Percentiles rank a stretch among this genome's conserved stretches.
phyloP scores from a whole-genome alignment of 64 coral and sea anemone species.

The Dendronephthya gigantea region DNA sequence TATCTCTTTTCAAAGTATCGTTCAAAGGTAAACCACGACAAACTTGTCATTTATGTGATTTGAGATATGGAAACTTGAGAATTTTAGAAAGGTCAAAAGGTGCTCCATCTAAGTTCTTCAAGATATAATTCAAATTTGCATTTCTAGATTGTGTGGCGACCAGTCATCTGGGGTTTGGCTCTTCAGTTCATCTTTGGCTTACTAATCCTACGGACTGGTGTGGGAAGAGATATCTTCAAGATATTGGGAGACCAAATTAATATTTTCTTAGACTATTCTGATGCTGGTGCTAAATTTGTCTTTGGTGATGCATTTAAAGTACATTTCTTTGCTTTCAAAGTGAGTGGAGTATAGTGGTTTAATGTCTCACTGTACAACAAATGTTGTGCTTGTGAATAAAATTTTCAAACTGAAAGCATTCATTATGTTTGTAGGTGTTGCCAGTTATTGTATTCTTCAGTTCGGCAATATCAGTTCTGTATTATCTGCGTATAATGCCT shows the following conservation, averaged over 20 bases:
- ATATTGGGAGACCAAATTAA: slow-evolving; percentile 59
- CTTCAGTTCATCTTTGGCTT: slow-evolving; percentile 81
- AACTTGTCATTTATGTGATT: too few relatives aligned
- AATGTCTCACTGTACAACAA: not conserved
- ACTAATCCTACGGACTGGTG: slow-evolving; percentile 59
- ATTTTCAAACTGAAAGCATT: not conserved
- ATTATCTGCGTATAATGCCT: slow-evolving; percentile 69
- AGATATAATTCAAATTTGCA: not conserved
- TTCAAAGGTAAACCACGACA: not conserved
- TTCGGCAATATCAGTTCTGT: slow-evolving; percentile 63
- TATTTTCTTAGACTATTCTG: slow-evolving; percentile 61
- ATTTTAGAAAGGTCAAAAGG: too few relatives aligned
- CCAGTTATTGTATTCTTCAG: slow-evolving; percentile 75
- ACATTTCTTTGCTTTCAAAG: slow-evolving; percentile 78
- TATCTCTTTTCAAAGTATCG: slow-evolving; percentile 45
- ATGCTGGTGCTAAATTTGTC: slow-evolving; percentile 68
- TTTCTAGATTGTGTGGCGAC: slow-evolving; percentile 71
- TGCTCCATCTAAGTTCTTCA: not conserved
- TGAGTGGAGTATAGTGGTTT: not conserved
- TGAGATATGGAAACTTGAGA: too few relatives aligned
- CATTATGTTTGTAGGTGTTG: slow-evolving; percentile 34
- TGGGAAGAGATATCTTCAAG: slow-evolving; percentile 56
- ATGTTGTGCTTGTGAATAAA: not conserved
- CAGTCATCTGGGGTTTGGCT: slow-evolving; percentile 75
- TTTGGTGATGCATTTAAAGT: slow-evolving; percentile 54